phyloP scores from a whole-genome alignment of 2,888 invertebrate genomes.

The Drosophila pegasa region DNA sequence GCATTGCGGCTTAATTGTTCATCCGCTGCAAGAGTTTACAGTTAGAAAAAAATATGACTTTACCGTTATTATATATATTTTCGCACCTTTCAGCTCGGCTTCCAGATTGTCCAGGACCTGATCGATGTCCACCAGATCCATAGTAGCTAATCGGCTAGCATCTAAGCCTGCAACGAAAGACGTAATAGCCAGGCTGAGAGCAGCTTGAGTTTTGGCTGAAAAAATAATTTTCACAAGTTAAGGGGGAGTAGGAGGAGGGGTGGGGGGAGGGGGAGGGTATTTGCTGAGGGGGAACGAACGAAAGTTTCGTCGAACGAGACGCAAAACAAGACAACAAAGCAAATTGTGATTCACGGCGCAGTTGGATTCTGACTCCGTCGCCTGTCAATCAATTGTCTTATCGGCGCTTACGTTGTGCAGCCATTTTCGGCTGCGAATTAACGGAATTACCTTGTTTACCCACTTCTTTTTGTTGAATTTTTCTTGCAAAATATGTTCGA shows the following conservation, averaged over 20 bases:
- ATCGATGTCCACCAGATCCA: constrained; percentile 90
- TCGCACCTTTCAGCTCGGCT: constrained; percentile 60
- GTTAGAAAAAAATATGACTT: neutral
- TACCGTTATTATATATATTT: neutral
- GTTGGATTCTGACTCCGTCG: neutral
- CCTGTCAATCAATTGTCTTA: constrained; percentile 39
- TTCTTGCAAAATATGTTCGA: constrained; percentile 57
- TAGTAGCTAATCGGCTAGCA: constrained; percentile 57
- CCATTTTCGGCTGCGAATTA: constrained; percentile 25
- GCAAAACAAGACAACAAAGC: constrained; percentile 56
- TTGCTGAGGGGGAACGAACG: constrained; percentile 13
- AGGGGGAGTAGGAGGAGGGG: neutral
- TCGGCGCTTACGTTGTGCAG: constrained; percentile 24
- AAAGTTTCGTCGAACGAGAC: constrained; percentile 38
- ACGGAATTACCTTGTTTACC: constrained; percentile 57
- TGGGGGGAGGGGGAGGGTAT: neutral
- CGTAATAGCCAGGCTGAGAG: constrained; percentile 45
- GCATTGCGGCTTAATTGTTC: constrained; percentile 67
- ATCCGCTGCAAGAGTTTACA: constrained; percentile 84
- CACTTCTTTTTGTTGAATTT: constrained; percentile 49
- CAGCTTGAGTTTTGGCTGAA: constrained; percentile 24
- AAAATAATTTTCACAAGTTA: constrained; percentile 51
- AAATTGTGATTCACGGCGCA: constrained; percentile 43
- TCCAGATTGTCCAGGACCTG: constrained; percentile 94
- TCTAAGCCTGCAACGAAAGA: constrained; percentile 53